Evolutionary conservation across 2,113 vertebrate species (phyloP), one percentile per base, ranked within the genome.

Genomic region (Kobus ellipsiprymnus): DNA sequence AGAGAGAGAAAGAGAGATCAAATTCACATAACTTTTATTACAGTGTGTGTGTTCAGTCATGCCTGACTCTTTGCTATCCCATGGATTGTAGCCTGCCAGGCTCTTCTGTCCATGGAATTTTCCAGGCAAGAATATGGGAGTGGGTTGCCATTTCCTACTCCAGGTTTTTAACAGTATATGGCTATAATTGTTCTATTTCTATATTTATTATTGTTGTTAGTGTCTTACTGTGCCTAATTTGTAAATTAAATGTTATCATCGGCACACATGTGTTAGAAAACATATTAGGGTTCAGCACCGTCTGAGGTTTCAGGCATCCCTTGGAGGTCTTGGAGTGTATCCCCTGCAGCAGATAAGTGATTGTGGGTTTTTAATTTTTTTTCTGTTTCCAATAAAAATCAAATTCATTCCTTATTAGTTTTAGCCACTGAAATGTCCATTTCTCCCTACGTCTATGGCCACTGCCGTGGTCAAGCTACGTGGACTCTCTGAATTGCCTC

Each of bases 351-450:
- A 55, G 11, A 52, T 82, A 83, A 55, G 7, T 55, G 16, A 62
- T 46, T 44, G 21, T 29, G 48, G 19, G 5, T 52, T 29, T 52
- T 52, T 95, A 71, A 71, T n/a, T 40, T 40, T 71, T 60, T 52
- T 93, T 77, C 55, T 91, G n/a, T 95, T 82, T 71, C 50, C 14
- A 46, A 14, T 64, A n/a, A 80, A 80, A 64, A 33, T 48, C 5
- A 6, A 67, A 82, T 29, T 48, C 50, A 57, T n/a, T 16, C 40
- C 48, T 84, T 90, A n/a, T 48, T 92, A 46, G 59, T 94, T 86
- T 64, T 64, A 87, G 23, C 57, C 30, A 44, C 13, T 19, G 29
- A 27, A 27, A 19, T 27, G 44, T 52, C n/a, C 2, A 10, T 62
- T 50, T 91, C 21, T 36, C 50, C 36, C 9, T 40, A 50, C 40